Conservation (phyloP, 2,888 invertebrate species). For the Chrysodeixis includens region DNA sequence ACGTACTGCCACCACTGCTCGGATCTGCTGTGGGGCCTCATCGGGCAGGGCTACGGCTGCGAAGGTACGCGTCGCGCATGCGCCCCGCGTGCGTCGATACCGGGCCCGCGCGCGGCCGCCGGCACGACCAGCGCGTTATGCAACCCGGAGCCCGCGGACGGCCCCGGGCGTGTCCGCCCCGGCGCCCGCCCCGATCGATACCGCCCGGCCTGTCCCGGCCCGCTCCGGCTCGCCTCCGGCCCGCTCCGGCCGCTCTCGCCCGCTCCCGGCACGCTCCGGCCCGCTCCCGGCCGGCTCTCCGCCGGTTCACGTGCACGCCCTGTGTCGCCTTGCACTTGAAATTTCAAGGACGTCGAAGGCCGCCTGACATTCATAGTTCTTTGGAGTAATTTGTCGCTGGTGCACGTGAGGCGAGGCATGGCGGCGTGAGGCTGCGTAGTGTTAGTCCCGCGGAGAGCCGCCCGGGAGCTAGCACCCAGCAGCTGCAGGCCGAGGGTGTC, state of each 20-base stretch:
- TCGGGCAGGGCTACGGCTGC: constrained; percentile 99
- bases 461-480: constrained; percentile 48
- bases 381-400: constrained; percentile 27
- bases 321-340: constrained; percentile 68
- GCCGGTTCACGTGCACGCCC: constrained; percentile 51
- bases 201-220: constrained; percentile 41
- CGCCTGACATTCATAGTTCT: constrained; percentile 37
- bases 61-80: constrained; percentile 95
- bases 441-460: constrained; percentile 37
- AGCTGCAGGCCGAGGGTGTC: constrained; percentile 65
- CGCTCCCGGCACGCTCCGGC: constrained; percentile 34
- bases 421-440: constrained; percentile 26
- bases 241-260: constrained; percentile 40
- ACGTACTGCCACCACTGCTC: constrained; percentile 99
- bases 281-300: constrained; percentile 22
- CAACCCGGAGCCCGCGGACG: constrained; percentile 76
- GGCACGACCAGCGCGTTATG: constrained; percentile 83
- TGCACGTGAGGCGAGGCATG: constrained; percentile 27
- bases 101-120: constrained; percentile 75
- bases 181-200: constrained; percentile 65
- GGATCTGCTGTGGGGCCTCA: constrained; percentile 99
- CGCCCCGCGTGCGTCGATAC: constrained; percentile 84
- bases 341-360: constrained; percentile 63
- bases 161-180: constrained; percentile 83
- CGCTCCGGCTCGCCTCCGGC: constrained; percentile 35